These are phyloP conservation scores for Camelus bactrianus DNA, from an alignment of 2,113 vertebrate genomes.

Conservation along the genomic window DNA sequence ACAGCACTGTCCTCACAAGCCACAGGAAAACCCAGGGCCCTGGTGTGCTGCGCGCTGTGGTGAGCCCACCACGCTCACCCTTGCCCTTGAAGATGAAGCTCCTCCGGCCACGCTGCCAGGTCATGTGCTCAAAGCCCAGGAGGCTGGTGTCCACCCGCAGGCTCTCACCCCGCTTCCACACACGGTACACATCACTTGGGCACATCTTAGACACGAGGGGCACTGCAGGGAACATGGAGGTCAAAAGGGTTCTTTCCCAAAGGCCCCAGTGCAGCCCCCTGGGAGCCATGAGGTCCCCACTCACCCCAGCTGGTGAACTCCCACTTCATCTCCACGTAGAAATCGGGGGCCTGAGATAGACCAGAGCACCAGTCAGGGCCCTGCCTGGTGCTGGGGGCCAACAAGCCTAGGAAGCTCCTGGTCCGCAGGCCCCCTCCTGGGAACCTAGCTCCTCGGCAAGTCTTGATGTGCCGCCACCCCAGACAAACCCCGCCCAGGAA, in stretches of 20 bases:
- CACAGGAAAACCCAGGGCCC: background rate
- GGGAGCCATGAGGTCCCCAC: slow-evolving; percentile 46
- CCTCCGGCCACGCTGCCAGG: slow-evolving; percentile 96
- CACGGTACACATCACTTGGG: slow-evolving; percentile 96
- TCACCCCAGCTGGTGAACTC: slow-evolving; percentile 99
- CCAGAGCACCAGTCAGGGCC: background rate
- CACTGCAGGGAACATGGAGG: slow-evolving; percentile 84
- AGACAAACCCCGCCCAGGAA: background rate
- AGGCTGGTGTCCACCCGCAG: slow-evolving; percentile 96
- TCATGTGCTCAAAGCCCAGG: slow-evolving; percentile 98
- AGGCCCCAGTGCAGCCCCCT: background rate
- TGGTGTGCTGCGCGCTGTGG: accelerated
- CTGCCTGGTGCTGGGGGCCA: accelerated
- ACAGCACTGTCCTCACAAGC: background rate
- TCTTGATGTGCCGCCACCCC: background rate
- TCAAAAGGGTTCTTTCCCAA: background rate
- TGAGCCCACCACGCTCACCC: slow-evolving; percentile 85
- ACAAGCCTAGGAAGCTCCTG: accelerated
- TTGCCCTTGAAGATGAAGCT: slow-evolving; percentile 98
- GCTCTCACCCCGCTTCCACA: slow-evolving; percentile 97
- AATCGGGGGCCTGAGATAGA: slow-evolving; percentile 92
- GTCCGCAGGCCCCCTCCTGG: background rate
- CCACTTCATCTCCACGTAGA: slow-evolving; percentile 99
- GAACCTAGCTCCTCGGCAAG: background rate
- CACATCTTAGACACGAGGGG: slow-evolving; percentile 97